phyloP scores from a whole-genome alignment of 2,888 invertebrate species.

The Apamea sordens region DNA sequence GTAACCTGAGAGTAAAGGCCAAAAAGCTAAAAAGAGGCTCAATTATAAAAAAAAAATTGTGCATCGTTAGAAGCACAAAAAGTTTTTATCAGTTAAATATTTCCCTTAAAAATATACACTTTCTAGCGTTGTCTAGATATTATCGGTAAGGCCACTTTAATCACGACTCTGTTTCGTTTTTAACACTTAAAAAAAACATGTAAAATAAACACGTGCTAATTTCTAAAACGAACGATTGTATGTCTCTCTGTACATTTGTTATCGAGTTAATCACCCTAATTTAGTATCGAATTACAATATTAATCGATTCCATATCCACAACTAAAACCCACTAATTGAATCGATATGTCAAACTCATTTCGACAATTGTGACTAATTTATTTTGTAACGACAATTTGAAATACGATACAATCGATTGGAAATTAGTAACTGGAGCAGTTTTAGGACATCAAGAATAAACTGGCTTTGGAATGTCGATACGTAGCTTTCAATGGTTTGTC shows the following conservation, averaged over 20 bases:
- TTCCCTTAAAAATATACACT: neutral
- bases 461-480: constrained; percentile 21
- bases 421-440: constrained; percentile 9
- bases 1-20: neutral
- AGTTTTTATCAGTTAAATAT: neutral
- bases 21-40: neutral
- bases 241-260: neutral
- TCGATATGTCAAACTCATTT: constrained; percentile 40
- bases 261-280: constrained; percentile 26
- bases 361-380: constrained; percentile 47
- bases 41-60: neutral
- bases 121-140: constrained; percentile 11
- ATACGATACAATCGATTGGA: constrained; percentile 17
- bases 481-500: neutral
- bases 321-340: constrained; percentile 35
- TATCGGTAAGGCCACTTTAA: constrained; percentile 4
- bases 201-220: constrained; percentile 24
- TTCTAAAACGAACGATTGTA: constrained; percentile 14
- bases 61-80: neutral
- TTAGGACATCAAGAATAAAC: neutral
- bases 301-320: constrained; percentile 39
- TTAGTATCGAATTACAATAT: constrained; percentile 36
- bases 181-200: neutral
- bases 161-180: constrained; percentile 1
- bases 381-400: constrained; percentile 27